Evolutionary conservation across 2,797 vertebrate genomes (phyloP), one percentile per base, ranked within the genome.

Genomic region (Erethizon dorsatum): DNA sequence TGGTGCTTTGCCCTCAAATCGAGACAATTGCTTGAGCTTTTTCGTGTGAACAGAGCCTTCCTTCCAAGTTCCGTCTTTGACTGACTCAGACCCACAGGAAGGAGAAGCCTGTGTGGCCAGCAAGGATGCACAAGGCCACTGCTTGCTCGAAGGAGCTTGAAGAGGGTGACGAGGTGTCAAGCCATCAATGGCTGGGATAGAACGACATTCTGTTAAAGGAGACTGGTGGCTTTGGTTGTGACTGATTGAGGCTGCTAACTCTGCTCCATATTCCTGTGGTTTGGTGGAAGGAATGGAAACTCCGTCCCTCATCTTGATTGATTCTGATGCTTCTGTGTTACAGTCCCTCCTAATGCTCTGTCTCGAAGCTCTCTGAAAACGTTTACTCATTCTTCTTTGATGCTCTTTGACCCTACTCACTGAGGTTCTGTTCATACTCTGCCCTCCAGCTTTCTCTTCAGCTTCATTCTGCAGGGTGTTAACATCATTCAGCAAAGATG

Each of bases 341-440:
- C 52, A 9, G 5, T 92, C 95, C 80, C 98, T 95, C 37, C 95
- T 94, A 1, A 97, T 31, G 13, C 97, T 97, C 90, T 99, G 99
- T 84, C 94, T 98, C 28, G 98, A 99, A 88, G 98, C 97, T 94
- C 95, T 99, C 88, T 98, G 98, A 61, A 99, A 97, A 54, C 99
- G 89, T 86, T 97, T 98, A 33, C 97, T 97, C 80, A 99, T 95
- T 91, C 97, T 98, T 88, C 92, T 99, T 84, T 57, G 95, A 92
- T 98, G 99, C 2, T 97, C 97, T 63, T 28, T 12, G 10, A 83
- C 87, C 45, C 97, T 97, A 96, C 14, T 93, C 91, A 18, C 91
- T 0, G 4, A 54, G 63, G 69, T 13, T 22, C 84, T 69, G n/a
- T 52, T 83, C 6, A 65, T 8, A 17, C 5, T 0, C 0, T 45